Evolutionary conservation across 2,888 invertebrate species (phyloP), one percentile per base, ranked within the genome.

Genomic region (Maniola hyperantus): DNA sequence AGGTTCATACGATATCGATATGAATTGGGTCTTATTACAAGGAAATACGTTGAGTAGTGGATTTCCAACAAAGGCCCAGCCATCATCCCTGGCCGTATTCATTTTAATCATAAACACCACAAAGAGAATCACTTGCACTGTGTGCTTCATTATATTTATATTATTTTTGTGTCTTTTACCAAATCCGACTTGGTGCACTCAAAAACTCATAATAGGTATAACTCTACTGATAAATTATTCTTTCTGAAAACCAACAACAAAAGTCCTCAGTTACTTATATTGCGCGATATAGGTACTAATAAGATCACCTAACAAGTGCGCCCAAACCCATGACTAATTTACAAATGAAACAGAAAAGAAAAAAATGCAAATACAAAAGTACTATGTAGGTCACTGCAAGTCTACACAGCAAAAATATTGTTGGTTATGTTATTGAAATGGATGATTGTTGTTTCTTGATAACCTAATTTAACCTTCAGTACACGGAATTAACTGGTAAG

Each of bases 61-160:
- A 59, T 72, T 75, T 0, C 73, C 74, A 10, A 74, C 71, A 71
- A 10, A 73, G 79, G 83, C 51, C 62, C 85, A 66, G 1, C 59
- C 62, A 10, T 39, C 26, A 20, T 66, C 48, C 4, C 54, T 6
- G 20, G 42, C 59, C 44, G 11, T 36, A 6, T 50, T 51, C n/a
- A 77, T 74, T 58, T 39, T 59, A 5, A 61, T 15, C 20, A 66
- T 58, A n/a, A 60, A 44, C 10, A 36, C 18, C 33, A 10, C 34
- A 5, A 60, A 15, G 2, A 60, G 6, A 11, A 50, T 18, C 13
- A 60, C n/a, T 36, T 34, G 18, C 36, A 60, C 34, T 33, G 33
- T 50, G 6, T 57, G 13, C 10, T 2, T 13, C 18, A 57, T 57
- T n/a, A n/a, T n/a, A n/a, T 57, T 26, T 7, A 1, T 11, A 50